A percentile compares a stretch with the other conserved stretches of the same genome.
These are phyloP conservation scores for Drosophila equinoxialis DNA, from an alignment of 1,140 invertebrate genomes.

Conservation along the genomic window DNA sequence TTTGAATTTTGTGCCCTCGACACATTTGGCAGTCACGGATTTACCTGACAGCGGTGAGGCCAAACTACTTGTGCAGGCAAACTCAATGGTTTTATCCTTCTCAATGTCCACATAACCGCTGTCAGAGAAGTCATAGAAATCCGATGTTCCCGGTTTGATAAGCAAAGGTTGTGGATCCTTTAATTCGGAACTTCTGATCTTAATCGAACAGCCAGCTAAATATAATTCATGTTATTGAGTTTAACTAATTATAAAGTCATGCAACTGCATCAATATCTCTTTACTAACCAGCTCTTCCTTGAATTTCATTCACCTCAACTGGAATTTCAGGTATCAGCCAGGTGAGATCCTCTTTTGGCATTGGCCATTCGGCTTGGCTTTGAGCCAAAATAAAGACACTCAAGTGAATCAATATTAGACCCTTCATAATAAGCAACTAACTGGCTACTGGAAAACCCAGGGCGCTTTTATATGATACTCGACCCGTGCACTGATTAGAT, in stretches of 20 bases:
- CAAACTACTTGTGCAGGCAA: constrained; percentile 65
- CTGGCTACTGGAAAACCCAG: constrained; percentile 9
- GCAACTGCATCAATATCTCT: no score
- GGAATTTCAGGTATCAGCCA: constrained; percentile 56
- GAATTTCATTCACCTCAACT: constrained; percentile 23
- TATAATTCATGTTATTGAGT: background rate
- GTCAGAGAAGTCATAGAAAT: constrained; percentile 55
- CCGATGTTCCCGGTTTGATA: constrained; percentile 58
- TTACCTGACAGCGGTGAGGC: constrained; percentile 64
- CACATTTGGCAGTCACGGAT: constrained; percentile 62
- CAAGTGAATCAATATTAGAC: constrained; percentile 46
- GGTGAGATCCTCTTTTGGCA: constrained; percentile 46
- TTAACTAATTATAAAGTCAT: background rate
- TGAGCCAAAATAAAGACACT: constrained; percentile 37
- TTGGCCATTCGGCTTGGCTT: constrained; percentile 42
- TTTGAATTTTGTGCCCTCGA: constrained; percentile 57
- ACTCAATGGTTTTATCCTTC: constrained; percentile 60
- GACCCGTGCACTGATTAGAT: constrained; percentile 55
- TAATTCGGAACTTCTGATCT: constrained; percentile 58
- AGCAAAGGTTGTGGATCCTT: constrained; percentile 68
- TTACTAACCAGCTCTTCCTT: constrained; percentile 43
- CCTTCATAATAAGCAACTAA: constrained; percentile 58
- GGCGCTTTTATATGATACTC: constrained; percentile 56
- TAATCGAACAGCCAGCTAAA: constrained; percentile 63
- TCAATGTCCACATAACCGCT: constrained; percentile 57